Percentiles rank a stretch among this genome's conserved stretches.
Evolutionary conservation across 2,113 vertebrate species (phyloP).

Genomic region (Pseudorhombus dupliciocellatus): DNA sequence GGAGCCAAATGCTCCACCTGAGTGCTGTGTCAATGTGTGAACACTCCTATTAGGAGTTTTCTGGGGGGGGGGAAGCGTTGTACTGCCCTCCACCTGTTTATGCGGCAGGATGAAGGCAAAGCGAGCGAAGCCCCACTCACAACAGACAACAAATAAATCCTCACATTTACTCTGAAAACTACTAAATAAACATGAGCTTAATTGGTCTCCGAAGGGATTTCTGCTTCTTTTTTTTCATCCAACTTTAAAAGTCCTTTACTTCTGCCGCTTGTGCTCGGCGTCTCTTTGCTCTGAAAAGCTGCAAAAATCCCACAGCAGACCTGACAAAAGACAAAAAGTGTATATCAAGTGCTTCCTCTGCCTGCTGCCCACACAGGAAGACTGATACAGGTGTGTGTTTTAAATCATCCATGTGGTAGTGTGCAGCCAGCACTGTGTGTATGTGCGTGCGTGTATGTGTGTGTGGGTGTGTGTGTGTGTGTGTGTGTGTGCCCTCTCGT

Average conservation of each 20-base stretch:
- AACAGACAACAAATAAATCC: conserved; percentile 37
- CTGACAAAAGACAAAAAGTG: conserved; percentile 7
- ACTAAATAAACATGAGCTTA: conserved; percentile 50
- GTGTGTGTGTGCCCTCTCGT: conserved; percentile 47
- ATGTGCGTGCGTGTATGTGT: background rate
- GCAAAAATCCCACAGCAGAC: conserved; percentile 15
- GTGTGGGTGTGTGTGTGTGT: conserved; percentile 9
- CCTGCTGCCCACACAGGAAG: background rate
- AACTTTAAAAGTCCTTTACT: conserved; percentile 5
- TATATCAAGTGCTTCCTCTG: background rate
- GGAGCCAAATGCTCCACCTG: background rate
- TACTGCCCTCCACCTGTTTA: conserved; percentile 30
- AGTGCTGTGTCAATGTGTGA: conserved; percentile 1
- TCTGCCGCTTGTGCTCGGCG: background rate
- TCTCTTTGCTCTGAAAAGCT: background rate
- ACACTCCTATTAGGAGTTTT: conserved; percentile 6
- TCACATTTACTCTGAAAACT: conserved; percentile 26
- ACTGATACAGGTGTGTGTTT: background rate
- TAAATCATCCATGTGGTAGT: conserved; percentile 8
- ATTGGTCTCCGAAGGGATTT: conserved; percentile 39
- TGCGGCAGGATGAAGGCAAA: conserved; percentile 20
- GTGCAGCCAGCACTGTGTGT: conserved; percentile 16
- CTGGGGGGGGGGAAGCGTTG: conserved; percentile 13
- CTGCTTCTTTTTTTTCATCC: conserved; percentile 13
- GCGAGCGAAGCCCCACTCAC: conserved; percentile 24